These are phyloP conservation scores for Archilochus colubris DNA, from an alignment of 2,113 vertebrate species.

Conservation along the genomic window DNA sequence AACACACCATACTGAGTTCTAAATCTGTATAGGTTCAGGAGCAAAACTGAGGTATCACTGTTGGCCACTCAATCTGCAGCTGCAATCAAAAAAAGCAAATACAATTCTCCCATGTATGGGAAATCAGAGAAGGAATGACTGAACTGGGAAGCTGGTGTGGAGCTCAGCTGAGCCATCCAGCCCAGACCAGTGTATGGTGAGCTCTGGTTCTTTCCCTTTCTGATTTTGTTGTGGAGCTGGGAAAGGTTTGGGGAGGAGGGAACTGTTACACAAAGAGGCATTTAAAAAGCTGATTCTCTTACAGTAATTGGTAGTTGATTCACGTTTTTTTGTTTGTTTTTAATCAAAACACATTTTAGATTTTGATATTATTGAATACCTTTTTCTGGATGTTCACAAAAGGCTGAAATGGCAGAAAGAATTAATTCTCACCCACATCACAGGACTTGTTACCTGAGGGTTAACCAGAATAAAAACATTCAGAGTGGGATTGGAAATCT, in stretches of 20 bases:
- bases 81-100: neutral
- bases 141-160: neutral
- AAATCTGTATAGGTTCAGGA: neutral
- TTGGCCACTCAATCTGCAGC: neutral
- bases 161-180: accelerated
- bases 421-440: neutral
- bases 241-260: neutral
- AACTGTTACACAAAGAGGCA: neutral
- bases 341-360: neutral
- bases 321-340: too few species aligned
- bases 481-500: neutral
- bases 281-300: neutral
- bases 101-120: neutral
- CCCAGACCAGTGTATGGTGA: neutral
- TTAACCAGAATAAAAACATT: neutral
- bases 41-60: neutral
- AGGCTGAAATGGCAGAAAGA: neutral
- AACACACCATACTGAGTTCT: neutral
- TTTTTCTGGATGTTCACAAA: neutral
- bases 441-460: neutral
- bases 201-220: neutral
- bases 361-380: neutral
- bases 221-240: neutral
- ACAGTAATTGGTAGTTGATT: neutral
- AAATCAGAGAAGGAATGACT: neutral